phyloP scores from a whole-genome alignment of 2,888 invertebrate species.

The Zaprionus obscuricornis region DNA sequence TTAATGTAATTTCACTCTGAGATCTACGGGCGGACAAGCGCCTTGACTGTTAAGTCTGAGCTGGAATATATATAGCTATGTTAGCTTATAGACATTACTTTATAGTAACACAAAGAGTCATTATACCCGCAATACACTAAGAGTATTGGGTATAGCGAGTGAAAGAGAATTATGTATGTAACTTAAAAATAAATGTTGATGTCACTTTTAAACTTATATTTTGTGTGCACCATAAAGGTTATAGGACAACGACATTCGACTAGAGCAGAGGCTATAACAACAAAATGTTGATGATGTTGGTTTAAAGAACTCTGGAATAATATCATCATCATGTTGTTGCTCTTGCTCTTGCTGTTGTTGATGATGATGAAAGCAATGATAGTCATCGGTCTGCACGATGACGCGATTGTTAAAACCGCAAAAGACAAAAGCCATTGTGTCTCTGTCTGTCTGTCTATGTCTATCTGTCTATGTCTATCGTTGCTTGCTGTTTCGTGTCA shows the following conservation, averaged over 20 bases:
- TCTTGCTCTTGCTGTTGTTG: neutral
- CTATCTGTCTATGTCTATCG: constrained; percentile 24
- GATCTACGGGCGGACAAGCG: too few species aligned
- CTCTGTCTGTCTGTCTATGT: too few species aligned
- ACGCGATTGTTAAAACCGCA: constrained; percentile 29
- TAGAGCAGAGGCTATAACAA: neutral
- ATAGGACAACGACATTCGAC: constrained; percentile 71
- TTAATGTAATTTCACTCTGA: too few species aligned
- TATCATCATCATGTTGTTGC: constrained; percentile 5
- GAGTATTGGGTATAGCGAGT: too few species aligned
- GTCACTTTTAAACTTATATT: constrained; percentile 64
- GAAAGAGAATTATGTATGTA: constrained; percentile 39
- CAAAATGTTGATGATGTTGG: constrained; percentile 3
- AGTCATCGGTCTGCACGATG: constrained; percentile 35
- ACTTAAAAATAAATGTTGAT: constrained; percentile 76
- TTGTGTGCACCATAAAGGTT: constrained; percentile 64
- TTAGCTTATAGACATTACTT: too few species aligned
- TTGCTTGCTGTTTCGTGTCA: constrained; percentile 3
- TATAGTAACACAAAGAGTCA: too few species aligned
- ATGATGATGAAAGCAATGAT: constrained; percentile 18
- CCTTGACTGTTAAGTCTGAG: too few species aligned
- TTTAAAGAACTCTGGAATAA: neutral
- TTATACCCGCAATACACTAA: too few species aligned
- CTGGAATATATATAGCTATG: too few species aligned
- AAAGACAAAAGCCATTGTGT: too few species aligned